These are phyloP conservation scores for Porites evermanni DNA, from an alignment of 92 coral and sea anemone species.

Conservation along the genomic window DNA sequence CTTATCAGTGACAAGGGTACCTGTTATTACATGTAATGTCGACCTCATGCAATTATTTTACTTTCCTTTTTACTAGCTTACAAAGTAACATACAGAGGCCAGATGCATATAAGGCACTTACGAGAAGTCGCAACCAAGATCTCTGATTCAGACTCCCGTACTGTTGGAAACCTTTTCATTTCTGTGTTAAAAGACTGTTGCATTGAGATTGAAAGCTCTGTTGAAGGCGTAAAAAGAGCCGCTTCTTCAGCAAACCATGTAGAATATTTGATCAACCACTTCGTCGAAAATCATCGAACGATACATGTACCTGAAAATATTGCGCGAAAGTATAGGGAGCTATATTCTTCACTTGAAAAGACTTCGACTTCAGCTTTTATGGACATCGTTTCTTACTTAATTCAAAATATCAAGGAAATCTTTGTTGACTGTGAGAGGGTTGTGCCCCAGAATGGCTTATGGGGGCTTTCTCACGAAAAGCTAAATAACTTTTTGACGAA, in stretches of 20 bases:
- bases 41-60: no score
- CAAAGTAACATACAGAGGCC: constrained; percentile 17
- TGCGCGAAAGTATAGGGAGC: not conserved
- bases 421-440: not conserved
- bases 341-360: not conserved
- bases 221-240: not conserved
- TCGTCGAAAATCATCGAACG: not conserved
- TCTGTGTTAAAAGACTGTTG: constrained; percentile 1
- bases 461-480: not conserved
- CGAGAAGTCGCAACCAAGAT: constrained; percentile 12
- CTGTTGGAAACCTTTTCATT: not conserved
- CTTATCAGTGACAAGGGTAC: no score
- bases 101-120: constrained; percentile 14
- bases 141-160: not conserved
- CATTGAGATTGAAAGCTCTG: not conserved
- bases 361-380: not conserved
- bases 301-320: not conserved
- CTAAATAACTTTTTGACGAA: not conserved
- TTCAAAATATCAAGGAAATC: constrained; percentile 3
- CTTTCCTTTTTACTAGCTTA: constrained; percentile 2
- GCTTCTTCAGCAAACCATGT: not conserved
- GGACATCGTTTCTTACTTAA: not conserved
- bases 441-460: not conserved
- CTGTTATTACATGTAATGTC: no score
- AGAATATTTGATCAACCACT: not conserved